Evolutionary conservation across 2,888 invertebrate genomes (phyloP), one percentile per base, ranked within the genome.

Genomic region (Nesidiocoris tenuis): DNA sequence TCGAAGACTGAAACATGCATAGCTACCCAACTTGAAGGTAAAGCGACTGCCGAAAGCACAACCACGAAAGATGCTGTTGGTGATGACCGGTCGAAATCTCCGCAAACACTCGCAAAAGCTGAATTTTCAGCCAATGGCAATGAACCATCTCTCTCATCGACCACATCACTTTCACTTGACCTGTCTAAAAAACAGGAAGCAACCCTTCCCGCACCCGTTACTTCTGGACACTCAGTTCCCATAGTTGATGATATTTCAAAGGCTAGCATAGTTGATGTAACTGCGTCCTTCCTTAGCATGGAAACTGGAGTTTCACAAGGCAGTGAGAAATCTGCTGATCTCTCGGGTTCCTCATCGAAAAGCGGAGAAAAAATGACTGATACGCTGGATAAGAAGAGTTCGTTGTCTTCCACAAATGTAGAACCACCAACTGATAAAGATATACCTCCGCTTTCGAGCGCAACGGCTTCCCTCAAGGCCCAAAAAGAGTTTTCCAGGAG

Each of bases 401-500:
- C 70, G 21, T 19, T 59, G 59, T 70, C 70, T 70, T 70, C 70
- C 59, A 70, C 70, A 23, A 56, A 59, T 21, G 70, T 70, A n/a
- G 70, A 70, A 21, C 70, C 70, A 24, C 70, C 70, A 24, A 70
- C 70, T 17, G 70, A 70, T 22, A 24, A 17, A 59, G 25, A 23
- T 16, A 18, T 25, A 39, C 65, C 65, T 7, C n/a, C 63, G 2
- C 16, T 63, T 21, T 18, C 23, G n/a, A 68, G 71, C 64, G 18
- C 65, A 64, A 76, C 72, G 16, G 63, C 72, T 21, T 54, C 71
- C 18, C 57, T 78, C 12, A 77, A 71, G 39, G 23, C 63, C 7
- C 39, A 61, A 3, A 79, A 77, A 25, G 79, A 79, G 39, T 22
- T 74, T 55, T 59, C 61, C 24, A 77, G 79, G 74, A 80, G 80